Evolutionary conservation across 2,888 invertebrate genomes (phyloP).

Genomic region (Lordiphosa fenestrarum): DNA sequence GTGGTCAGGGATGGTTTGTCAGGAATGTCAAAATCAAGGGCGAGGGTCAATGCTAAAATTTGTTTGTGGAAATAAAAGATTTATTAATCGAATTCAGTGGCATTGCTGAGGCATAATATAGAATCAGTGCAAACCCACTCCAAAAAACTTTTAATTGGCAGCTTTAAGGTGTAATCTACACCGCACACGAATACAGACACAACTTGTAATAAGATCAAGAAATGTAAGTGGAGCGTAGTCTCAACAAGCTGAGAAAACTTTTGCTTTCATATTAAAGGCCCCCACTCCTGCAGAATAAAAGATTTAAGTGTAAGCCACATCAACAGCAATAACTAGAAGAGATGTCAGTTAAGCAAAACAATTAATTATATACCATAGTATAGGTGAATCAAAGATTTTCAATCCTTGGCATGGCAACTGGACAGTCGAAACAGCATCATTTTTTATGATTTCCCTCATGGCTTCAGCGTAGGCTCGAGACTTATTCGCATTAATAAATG

Average conservation of each 20-base stretch:
- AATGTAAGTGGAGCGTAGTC: constrained; percentile 48
- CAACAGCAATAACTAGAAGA: constrained; percentile 15
- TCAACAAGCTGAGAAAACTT: constrained; percentile 55
- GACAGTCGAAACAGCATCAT: constrained; percentile 29
- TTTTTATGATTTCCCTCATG: constrained; percentile 58
- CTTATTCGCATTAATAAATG: constrained; percentile 24
- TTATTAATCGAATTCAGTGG: constrained; percentile 42
- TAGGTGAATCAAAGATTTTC: constrained; percentile 20
- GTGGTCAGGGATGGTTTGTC: constrained; percentile 22
- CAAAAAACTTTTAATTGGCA: constrained; percentile 65
- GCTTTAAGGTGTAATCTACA: constrained; percentile 60
- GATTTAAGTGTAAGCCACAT: constrained; percentile 34
- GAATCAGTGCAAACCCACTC: constrained; percentile 14
- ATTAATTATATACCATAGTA: constrained; percentile 66
- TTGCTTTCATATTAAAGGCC: constrained; percentile 62
- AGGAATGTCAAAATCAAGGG: constrained; percentile 40
- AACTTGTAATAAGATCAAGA: constrained; percentile 54
- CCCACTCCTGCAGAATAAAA: background rate
- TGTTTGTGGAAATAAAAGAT: constrained; percentile 50
- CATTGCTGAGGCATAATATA: constrained; percentile 7
- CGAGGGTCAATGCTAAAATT: constrained; percentile 67
- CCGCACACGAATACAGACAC: constrained; percentile 10
- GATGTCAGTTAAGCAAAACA: constrained; percentile 57
- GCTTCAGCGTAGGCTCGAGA: constrained; percentile 3
- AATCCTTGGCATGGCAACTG: constrained; percentile 42